Base-by-base conservation (phyloP, 2,113 vertebrate genomes). In the Patagioenas fasciata region DNA sequence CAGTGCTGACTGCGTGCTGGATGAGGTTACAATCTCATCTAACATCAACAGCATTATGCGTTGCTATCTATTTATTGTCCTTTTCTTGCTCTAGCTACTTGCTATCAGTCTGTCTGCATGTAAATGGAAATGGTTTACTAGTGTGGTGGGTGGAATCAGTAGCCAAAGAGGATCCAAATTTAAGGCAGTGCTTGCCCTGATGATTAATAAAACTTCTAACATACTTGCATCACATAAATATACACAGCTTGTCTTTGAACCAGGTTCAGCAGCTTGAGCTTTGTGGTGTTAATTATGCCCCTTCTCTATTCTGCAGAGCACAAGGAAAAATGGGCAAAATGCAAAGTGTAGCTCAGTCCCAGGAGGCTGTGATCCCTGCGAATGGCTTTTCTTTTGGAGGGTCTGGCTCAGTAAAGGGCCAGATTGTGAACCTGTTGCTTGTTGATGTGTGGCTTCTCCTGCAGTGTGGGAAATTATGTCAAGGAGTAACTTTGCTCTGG, bases 401-500 rank as follows among this genome's bases (percentile, higher is more conserved):
- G 16, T 31, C 62, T 80, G 82, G 32, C 80, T 79, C 26, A 29
- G 51, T 32, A 25, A 10, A 54, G 53, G 88, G 53, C 11, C 69
- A 42, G 44, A 29, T 61, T 95, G 65, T 10, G 72, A 72, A 87
- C 72, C 83, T 95, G 93, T 96, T 94, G 93, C 88, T 73, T 70
- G 25, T 83, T 34, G 32, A 29, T 65, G 57, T 67, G 67, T 38
- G 51, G 21, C 57, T 86, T 34, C 38, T 93, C 51, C 65, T 51
- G 65, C 57, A 38, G 2, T 0, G 23, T 58, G 69, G 70, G 54
- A 86, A 83, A 79, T 57, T 5, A 0, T 5, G 17, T 29, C 0
- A 0, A 84, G 73, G 95, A 81, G 48, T n/a, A 91, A 60, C 83
- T 93, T 85, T 72, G 77, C 32, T 86, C 24, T 48, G 51, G 34